Base-by-base conservation (phyloP, 2,797 vertebrate genomes). In the Potorous gilbertii region DNA sequence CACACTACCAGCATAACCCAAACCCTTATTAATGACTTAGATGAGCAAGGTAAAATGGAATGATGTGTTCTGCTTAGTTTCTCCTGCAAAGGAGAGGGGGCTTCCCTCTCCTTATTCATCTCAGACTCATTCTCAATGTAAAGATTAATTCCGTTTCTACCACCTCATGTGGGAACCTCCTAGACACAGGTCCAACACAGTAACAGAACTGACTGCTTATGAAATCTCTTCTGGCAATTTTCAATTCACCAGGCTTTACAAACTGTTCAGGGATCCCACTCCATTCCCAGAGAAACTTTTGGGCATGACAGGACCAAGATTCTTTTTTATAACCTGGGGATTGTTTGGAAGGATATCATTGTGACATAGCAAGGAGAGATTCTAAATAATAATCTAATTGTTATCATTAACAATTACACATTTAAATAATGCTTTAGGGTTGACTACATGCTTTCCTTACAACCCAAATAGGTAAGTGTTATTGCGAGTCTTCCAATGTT, bases 201-300 rank as follows among this genome's bases (percentile, higher is more conserved):
- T 91, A 27, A 1, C 28, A 46, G 90, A 90, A 54, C 0, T 1
- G 54, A 52, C 59, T 91, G 50, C 90, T 74, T 46, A 29, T 56
- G 57, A 90, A 90, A 50, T 10, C 1, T 34, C 28, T 91, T 34
- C 56, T 59, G 5, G 34, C 9, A 87, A 50, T 87, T 55, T 91
- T 95, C 66, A 56, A 0, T 92, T 94, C 57, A 81, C 54, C 21
- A n/a, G 55, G 9, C 34, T 94, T 97, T 94, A 87, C 62, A 91
- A 90, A 92, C 14, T n/a, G 94, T 14, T 55, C 29, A 14, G 27
- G 62, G 52, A 56, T 34, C 40, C 90, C 59, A 34, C 54, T 74
- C 62, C 52, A 55, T 40, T 54, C 91, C 87, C 74, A 18, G 27
- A 94, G 52, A 92, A 21, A 89, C 40, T 74, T 52, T 40, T 62